Conservation (phyloP, 2,113 vertebrate species). For the Micromys minutus region DNA sequence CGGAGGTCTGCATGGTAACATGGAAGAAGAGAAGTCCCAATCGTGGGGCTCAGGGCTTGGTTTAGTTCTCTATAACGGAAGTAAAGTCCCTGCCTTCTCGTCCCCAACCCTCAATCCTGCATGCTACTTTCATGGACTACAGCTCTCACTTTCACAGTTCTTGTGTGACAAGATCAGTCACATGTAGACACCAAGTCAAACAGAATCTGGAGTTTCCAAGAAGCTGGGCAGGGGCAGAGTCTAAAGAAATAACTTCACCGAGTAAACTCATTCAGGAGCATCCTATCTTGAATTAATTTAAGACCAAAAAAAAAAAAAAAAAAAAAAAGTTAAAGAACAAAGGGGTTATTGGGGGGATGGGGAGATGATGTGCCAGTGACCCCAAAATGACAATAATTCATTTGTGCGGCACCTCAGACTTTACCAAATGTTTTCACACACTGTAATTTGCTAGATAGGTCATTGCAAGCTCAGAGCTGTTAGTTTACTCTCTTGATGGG, state of each 20-base stretch:
- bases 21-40: neutral
- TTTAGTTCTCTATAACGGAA: constrained; percentile 28
- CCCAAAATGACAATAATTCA: neutral
- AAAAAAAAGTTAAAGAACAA: neutral
- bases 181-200: constrained; percentile 17
- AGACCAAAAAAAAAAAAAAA: constrained; percentile 42
- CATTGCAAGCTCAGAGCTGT: neutral
- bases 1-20: neutral
- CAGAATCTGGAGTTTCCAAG: constrained; percentile 13
- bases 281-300: constrained; percentile 24
- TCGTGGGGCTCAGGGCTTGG: constrained; percentile 18
- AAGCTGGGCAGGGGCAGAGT: neutral
- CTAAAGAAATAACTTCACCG: constrained; percentile 17
- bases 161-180: neutral
- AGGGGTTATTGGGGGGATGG: neutral
- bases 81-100: neutral
- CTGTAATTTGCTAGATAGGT: neutral
- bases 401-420: neutral
- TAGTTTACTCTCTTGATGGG: neutral
- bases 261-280: neutral
- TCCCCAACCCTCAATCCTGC: neutral
- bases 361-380: neutral
- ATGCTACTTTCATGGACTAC: neutral
- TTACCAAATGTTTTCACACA: neutral
- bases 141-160: neutral